Percentiles rank a stretch among this genome's conserved stretches.
These are phyloP conservation scores for Corythaeola cristata DNA, from an alignment of 2,113 vertebrate species.

Conservation along the genomic window DNA sequence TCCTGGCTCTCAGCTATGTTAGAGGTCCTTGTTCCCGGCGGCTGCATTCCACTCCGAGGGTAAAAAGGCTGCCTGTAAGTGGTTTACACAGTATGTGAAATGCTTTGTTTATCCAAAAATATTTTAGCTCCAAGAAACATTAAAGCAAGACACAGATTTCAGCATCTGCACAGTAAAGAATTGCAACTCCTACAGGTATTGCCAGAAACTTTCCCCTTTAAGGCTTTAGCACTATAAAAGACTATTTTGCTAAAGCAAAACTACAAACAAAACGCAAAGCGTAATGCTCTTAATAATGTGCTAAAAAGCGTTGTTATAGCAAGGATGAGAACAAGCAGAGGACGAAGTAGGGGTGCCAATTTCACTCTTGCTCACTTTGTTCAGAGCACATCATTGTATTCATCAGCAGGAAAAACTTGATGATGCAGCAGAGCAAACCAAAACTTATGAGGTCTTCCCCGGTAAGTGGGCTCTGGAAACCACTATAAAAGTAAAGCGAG, in stretches of 20 bases:
- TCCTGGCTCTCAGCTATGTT: not conserved
- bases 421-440: not conserved
- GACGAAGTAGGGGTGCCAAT: not conserved
- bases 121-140: not conserved
- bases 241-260: not conserved
- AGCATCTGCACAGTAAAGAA: not conserved
- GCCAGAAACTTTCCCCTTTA: not conserved
- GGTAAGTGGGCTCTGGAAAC: not conserved
- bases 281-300: not conserved
- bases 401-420: not conserved
- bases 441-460: not conserved
- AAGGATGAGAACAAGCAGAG: not conserved
- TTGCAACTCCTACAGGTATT: not conserved
- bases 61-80: not conserved
- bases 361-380: not conserved
- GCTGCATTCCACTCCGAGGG: not conserved
- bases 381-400: not conserved
- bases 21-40: not conserved
- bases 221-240: not conserved
- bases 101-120: slow-evolving; percentile 5
- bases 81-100: not conserved
- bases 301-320: not conserved
- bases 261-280: not conserved
- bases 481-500: not conserved
- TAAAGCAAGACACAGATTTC: not conserved